Evolutionary conservation across 1,140 invertebrate species (phyloP).

Genomic region (Hylaeus anthracinus): DNA sequence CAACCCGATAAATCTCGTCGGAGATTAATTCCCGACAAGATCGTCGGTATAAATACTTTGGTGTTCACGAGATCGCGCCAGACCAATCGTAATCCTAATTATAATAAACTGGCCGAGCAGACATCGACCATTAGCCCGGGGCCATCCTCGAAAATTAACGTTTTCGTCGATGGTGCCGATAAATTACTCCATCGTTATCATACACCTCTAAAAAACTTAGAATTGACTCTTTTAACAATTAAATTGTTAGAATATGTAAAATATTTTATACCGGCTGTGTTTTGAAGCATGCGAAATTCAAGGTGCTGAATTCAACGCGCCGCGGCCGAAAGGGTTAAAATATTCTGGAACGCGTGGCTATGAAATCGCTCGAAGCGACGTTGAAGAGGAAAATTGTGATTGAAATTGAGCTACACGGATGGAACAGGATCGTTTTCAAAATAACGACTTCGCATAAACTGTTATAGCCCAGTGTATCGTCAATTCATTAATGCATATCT

Average conservation of each 20-base stretch:
- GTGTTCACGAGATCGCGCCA: slow-evolving; percentile 10
- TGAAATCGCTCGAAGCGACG: neutral
- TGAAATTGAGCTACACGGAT: neutral
- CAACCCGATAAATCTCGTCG: slow-evolving; percentile 29
- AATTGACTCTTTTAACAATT: too few relatives aligned
- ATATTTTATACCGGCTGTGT: too few relatives aligned
- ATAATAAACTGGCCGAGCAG: slow-evolving; percentile 33
- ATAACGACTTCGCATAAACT: slow-evolving; percentile 46
- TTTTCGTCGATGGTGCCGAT: too few relatives aligned
- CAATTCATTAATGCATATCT: slow-evolving; percentile 52
- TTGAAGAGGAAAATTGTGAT: neutral
- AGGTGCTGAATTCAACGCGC: too few relatives aligned
- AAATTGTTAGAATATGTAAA: too few relatives aligned
- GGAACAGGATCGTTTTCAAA: slow-evolving; percentile 40
- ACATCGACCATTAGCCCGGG: slow-evolving; percentile 16
- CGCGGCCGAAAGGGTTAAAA: too few relatives aligned
- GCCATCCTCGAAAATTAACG: neutral
- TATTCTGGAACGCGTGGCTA: too few relatives aligned
- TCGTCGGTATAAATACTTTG: slow-evolving; percentile 36
- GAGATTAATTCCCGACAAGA: slow-evolving; percentile 42
- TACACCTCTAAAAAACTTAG: too few relatives aligned
- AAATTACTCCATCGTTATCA: too few relatives aligned
- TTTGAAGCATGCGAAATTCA: too few relatives aligned
- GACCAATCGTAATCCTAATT: slow-evolving; percentile 29
- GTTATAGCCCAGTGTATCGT: slow-evolving; percentile 42